Evolutionary conservation across 2,113 vertebrate genomes (phyloP).

Genomic region (Ellobius talpinus): DNA sequence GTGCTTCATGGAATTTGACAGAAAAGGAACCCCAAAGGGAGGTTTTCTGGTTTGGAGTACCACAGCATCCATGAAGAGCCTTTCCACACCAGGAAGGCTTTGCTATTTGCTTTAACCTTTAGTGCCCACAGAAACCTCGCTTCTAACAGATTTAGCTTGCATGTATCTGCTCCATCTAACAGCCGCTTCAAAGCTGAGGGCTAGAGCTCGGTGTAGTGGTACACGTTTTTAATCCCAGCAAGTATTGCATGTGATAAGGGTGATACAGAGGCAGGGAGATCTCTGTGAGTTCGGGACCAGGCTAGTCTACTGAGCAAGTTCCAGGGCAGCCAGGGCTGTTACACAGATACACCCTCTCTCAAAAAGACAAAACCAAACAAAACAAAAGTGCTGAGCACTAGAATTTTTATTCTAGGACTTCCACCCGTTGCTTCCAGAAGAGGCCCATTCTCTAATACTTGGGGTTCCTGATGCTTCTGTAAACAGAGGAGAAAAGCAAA

Average conservation of each 20-base stretch:
- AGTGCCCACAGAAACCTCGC: neutral
- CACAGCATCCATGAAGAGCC: neutral
- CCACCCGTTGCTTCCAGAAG: neutral
- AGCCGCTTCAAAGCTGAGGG: neutral
- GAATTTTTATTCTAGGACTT: neutral
- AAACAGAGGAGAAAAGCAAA: neutral
- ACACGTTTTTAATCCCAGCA: neutral
- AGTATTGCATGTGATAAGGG: neutral
- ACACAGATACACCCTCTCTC: neutral
- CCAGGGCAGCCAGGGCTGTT: neutral
- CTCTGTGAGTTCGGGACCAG: neutral
- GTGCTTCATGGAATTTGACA: neutral
- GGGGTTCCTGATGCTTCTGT: neutral
- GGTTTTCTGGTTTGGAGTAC: neutral
- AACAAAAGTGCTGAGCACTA: neutral
- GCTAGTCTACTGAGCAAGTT: neutral
- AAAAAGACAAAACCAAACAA: neutral
- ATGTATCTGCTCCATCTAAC: neutral
- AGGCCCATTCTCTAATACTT: neutral
- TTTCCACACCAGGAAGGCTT: neutral
- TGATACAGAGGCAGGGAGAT: neutral
- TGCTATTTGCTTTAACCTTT: neutral
- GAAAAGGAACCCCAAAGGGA: neutral
- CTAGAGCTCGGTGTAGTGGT: neutral
- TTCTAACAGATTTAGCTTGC: neutral